Evolutionary conservation across 2,888 invertebrate genomes (phyloP), one percentile per base, ranked within the genome.

Genomic region (Xestia rhomboidea): DNA sequence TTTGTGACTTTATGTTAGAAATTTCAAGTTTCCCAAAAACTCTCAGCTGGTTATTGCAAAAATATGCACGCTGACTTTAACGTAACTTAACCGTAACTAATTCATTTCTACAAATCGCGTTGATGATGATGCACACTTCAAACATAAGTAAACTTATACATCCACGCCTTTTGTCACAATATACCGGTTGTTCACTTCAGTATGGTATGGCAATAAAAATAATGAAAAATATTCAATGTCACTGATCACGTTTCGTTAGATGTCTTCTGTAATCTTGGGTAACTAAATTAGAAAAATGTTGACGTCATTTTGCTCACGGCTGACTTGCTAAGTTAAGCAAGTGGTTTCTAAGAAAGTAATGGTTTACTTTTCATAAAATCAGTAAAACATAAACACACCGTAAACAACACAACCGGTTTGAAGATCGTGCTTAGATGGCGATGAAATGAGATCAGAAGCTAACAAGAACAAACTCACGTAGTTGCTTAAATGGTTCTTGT

Each of bases 151-250:
- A 41, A 54, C 69, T 8, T 51, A 57, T 77, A 64, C 62, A 18
- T 49, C n/a, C 10, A 49, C 30, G 27, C 7, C 38, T 67, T 75
- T 54, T 72, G 15, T 60, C n/a, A n/a, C 6, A 75, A 72, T 44
- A 44, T n/a, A 34, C 49, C n/a, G 8, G 7, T 68, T 60, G 27
- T 78, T 66, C 21, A 57, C n/a, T 57, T 68, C 18, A 72, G 21
- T 57, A 80, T 49, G n/a, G 21, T 49, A 79, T 49, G 24, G 15
- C 18, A 68, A 21, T 71, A 64, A 73, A 84, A 62, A 67, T 64
- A 82, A 84, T 66, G 66, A 41, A 67, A 73, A 72, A 66, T 64
- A 81, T 73, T 73, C 51, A 72, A 66, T 71, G 57, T 24, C 54
- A 44, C 30, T 15, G 38, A 67, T 79, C 68, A 70, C 44, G 62